These are phyloP conservation scores for Plemyria rubiginata DNA, from an alignment of 2,888 invertebrate species.

Conservation along the genomic window DNA sequence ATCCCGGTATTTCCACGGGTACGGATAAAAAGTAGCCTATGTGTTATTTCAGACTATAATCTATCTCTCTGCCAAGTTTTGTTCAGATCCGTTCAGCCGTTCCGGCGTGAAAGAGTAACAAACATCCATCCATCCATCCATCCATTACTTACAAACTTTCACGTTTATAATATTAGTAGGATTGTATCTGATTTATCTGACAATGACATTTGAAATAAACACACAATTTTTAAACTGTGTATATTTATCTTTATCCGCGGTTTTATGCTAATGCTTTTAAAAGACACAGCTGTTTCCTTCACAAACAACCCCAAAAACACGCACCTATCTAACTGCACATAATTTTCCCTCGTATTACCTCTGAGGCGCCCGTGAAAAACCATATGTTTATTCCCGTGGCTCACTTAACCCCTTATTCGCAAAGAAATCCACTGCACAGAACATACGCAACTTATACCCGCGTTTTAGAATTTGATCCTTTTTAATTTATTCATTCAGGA, in stretches of 20 bases:
- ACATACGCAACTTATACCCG: background rate
- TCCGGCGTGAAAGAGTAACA: no score
- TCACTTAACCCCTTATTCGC: conserved; percentile 9
- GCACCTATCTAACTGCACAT: conserved; percentile 6
- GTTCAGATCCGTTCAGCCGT: no score
- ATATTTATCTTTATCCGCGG: background rate
- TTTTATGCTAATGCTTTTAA: background rate
- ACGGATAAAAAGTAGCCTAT: no score
- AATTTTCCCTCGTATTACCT: conserved; percentile 16
- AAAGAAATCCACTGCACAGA: background rate
- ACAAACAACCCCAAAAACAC: conserved; percentile 3
- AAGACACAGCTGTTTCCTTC: conserved; percentile 13
- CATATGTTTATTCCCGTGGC: conserved; percentile 11
- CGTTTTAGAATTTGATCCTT: no score
- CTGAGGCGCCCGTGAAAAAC: conserved; percentile 14
- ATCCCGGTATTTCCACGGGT: no score
- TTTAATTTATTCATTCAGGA: no score
- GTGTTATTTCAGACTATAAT: no score
- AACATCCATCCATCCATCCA: no score
- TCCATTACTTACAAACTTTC: no score
- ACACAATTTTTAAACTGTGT: background rate
- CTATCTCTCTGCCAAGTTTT: no score
- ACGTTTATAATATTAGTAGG: no score
- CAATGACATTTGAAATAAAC: background rate
- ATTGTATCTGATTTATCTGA: no score